A percentile compares a stretch with the other conserved stretches of the same genome.
These are phyloP conservation scores for Alosa alosa DNA, from an alignment of 2,113 vertebrate genomes.

Conservation along the genomic window DNA sequence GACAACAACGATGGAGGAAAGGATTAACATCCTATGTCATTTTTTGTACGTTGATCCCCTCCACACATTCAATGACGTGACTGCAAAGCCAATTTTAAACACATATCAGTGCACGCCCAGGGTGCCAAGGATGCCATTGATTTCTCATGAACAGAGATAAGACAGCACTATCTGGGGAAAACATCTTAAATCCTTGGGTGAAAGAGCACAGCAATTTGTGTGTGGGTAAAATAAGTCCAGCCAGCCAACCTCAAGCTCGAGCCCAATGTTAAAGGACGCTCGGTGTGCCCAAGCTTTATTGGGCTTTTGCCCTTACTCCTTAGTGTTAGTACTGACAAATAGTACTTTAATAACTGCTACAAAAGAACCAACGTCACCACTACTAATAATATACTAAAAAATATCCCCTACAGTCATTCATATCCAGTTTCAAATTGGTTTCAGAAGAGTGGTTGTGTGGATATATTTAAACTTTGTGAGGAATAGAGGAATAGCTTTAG, in stretches of 20 bases:
- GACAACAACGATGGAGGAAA: not conserved
- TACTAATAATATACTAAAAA: not conserved
- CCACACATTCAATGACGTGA: not conserved
- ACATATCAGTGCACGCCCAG: not conserved
- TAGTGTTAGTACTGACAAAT: not conserved
- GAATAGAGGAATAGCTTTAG: not conserved
- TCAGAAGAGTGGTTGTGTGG: not conserved
- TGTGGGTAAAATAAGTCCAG: constrained; percentile 1
- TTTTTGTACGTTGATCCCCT: not conserved
- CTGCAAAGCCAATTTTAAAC: not conserved
- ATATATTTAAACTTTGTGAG: not conserved
- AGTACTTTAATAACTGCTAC: not conserved
- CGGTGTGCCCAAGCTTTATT: not conserved
- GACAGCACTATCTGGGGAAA: not conserved
- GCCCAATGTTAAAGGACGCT: not conserved
- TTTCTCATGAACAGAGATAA: not conserved
- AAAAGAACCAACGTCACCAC: not conserved
- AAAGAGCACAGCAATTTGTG: not conserved
- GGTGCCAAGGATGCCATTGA: not conserved
- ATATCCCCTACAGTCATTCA: not conserved
- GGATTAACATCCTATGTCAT: not conserved
- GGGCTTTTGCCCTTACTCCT: not conserved
- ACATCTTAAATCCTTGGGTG: constrained; percentile 30
- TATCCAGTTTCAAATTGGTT: not conserved
- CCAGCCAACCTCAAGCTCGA: not conserved